Evolutionary conservation across 2,888 invertebrate species (phyloP), one percentile per base, ranked within the genome.

Genomic region (Gortyna flavago): DNA sequence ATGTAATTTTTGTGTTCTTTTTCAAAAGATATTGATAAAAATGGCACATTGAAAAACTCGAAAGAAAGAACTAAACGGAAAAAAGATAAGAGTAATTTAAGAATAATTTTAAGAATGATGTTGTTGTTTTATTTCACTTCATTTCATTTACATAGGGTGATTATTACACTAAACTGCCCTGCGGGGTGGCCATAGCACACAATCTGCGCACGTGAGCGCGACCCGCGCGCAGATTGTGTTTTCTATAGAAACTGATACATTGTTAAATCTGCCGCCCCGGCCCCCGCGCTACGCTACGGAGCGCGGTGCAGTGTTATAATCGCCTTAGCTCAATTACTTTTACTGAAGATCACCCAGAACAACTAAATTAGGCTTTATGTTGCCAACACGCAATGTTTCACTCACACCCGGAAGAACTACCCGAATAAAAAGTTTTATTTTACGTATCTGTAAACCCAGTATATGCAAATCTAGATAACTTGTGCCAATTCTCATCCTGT

Each of bases 101-200:
- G 93, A 91, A 92, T 95, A 95, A 93, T 92, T 92, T 93, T 95
- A 95, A 94, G 95, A 93, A 91, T 75, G 83, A 86, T 83, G 81
- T 73, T 84, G 89, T 93, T 92, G 95, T 95, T 95, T 95, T 92
- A 95, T 95, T 95, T 93, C 48, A 18, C 25, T 57, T 54, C 7
- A 38, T 69, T 69, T n/a, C 13, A 41, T 51, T 57, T 68, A 51
- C n/a, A n/a, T 57, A n/a, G n/a, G 11, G 54, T 11, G 54, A 5
- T 57, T 57, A 57, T n/a, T 11, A 57, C 54, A 57, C 54, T n/a
- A 57, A 57, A 57, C n/a, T 54, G 54, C 25, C 54, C 54, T 54
- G 54, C 54, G 13, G 54, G n/a, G n/a, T 57, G n/a, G 11, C 54
- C 25, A n/a, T 54, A n/a, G 54, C 25, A n/a, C n/a, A n/a, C 54